Percentiles rank a stretch among this genome's conserved stretches.
phyloP scores from a whole-genome alignment of 2,113 vertebrate genomes.

The Percina caprodes region DNA sequence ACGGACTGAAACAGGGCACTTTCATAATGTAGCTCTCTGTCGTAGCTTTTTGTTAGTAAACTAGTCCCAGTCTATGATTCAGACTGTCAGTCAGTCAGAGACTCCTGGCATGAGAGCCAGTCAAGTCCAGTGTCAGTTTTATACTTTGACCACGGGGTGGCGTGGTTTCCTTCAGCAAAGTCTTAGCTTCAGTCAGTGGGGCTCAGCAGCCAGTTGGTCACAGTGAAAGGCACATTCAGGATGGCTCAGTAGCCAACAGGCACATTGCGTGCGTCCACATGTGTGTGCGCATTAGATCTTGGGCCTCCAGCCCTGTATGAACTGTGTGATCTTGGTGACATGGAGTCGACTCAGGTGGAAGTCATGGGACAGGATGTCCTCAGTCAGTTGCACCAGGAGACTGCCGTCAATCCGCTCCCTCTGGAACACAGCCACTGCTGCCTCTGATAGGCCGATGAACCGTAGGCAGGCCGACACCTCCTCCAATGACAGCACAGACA shows the following conservation, averaged over 20 bases:
- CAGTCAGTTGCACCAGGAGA: slow-evolving; percentile 96
- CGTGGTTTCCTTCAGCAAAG: slow-evolving; percentile 61
- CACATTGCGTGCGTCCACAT: slow-evolving; percentile 50
- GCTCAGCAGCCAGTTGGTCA: slow-evolving; percentile 67
- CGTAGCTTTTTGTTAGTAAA: slow-evolving; percentile 79
- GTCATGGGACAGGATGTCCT: slow-evolving; percentile 97
- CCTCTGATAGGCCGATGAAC: slow-evolving; percentile 96
- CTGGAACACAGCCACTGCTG: slow-evolving; percentile 92
- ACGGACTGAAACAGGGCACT: not conserved
- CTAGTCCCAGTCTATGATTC: slow-evolving; percentile 78
- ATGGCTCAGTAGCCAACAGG: slow-evolving; percentile 70
- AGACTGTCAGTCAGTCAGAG: slow-evolving; percentile 40
- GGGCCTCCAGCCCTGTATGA: slow-evolving; percentile 98
- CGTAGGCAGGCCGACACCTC: slow-evolving; percentile 95
- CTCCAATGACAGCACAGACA: slow-evolving; percentile 93
- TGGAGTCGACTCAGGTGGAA: slow-evolving; percentile 97
- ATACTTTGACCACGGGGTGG: slow-evolving; percentile 61
- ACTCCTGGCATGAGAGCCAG: slow-evolving; percentile 10
- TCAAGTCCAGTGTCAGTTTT: slow-evolving; percentile 42
- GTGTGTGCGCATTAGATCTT: slow-evolving; percentile 86
- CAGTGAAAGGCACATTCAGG: slow-evolving; percentile 80
- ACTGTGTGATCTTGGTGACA: slow-evolving; percentile 98
- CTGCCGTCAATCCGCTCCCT: slow-evolving; percentile 96
- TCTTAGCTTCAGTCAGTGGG: slow-evolving; percentile 57
- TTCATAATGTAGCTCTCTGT: slow-evolving; percentile 21